Evolutionary conservation across 2,797 vertebrate genomes (phyloP).

Genomic region (Crax fasciolata): DNA sequence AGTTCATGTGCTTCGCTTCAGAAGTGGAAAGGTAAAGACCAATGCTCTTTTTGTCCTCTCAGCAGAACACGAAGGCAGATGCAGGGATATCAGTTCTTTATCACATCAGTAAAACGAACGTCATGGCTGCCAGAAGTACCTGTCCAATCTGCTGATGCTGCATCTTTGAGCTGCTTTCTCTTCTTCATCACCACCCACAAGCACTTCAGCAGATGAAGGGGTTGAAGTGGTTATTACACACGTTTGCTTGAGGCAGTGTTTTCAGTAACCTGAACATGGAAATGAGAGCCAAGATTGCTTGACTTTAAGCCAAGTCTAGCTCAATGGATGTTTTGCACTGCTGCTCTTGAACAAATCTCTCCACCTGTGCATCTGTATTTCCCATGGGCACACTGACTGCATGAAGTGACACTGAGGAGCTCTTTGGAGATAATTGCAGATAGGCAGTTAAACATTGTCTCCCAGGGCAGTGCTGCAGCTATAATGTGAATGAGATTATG

Average conservation of each 20-base stretch:
- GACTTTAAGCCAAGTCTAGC: not conserved
- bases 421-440: not conserved
- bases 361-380: not conserved
- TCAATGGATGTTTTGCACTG: not conserved
- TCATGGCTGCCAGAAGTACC: not conserved
- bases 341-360: not conserved
- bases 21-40: not conserved
- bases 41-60: not conserved
- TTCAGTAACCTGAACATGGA: not conserved
- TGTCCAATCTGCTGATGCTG: not conserved
- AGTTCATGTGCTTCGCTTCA: not conserved
- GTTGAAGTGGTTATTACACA: not conserved
- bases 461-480: not conserved
- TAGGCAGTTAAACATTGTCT: not conserved
- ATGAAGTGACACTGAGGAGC: not conserved
- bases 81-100: not conserved
- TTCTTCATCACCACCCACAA: not conserved
- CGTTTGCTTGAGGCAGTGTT: not conserved
- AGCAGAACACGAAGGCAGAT: not conserved
- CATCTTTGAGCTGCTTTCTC: not conserved
- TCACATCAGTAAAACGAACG: not conserved
- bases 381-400: not conserved
- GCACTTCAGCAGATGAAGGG: not conserved
- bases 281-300: not conserved
- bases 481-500: not conserved